Base-by-base conservation (phyloP, 2,113 vertebrate species). In the Gavia stellata region DNA sequence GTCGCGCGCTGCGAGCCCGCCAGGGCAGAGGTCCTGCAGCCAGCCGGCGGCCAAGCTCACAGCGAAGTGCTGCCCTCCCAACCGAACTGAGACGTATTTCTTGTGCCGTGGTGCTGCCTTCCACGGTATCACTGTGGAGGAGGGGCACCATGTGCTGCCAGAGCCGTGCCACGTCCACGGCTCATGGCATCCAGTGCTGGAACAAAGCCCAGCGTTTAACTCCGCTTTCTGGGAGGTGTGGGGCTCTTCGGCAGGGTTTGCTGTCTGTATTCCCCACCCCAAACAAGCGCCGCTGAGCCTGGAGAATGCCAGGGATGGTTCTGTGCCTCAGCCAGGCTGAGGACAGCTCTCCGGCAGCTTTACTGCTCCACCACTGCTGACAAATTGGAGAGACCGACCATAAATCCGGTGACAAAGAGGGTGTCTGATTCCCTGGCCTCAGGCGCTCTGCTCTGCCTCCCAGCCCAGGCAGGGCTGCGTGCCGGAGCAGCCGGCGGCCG, bases 1-100 rank as follows among this genome's bases (percentile, higher is more conserved):
- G 2, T 4, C 1, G 0, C 4, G 10, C 5, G 14, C 36, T 45
- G 23, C 1, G 14, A 81, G 31, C 47, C 24, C 1, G 6, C 44
- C 2, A 23, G 25, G 68, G 17, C 21, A 14, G 24, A 14, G 44
- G 25, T 21, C 29, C 47, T 11, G 45, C 44, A n/a, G 66, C n/a
- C 49, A 36, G 61, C 25, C 4, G 4, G 24, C 61, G 38, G 53
- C 45, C 0, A 1, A 56, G 77, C 83, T 53, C 4, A 1, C 38
- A 23, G 62, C 2, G 0, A 33, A 56, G 63, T 2, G 2, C 44
- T 52, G 78, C 49, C 26, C 44, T 29, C 40, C 72, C 0, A 1
- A 1, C 75, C 1, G 1, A 49, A 40, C 42, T 5, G 4, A 0
- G 17, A 42, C 1, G 0, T 24, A 2, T 4, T 63, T 52, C 31